Evolutionary conservation across 1,140 invertebrate genomes (phyloP).

Genomic region (Aphelinus certus): DNA sequence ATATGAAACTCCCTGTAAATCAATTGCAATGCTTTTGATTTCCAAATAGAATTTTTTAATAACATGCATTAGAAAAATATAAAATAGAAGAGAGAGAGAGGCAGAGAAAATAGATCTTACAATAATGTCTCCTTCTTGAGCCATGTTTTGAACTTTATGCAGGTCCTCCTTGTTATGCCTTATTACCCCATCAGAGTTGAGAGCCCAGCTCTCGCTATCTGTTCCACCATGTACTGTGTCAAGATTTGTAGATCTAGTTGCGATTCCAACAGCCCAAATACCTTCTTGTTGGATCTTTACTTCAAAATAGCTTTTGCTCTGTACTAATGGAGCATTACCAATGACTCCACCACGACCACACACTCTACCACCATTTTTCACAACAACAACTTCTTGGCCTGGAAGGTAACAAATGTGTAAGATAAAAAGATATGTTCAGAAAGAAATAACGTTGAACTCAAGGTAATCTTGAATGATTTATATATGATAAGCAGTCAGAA

Average conservation of each 20-base stretch:
- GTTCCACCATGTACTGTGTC: constrained; percentile 83
- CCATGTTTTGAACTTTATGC: constrained; percentile 74
- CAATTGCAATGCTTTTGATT: constrained; percentile 13
- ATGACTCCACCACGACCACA: constrained; percentile 95
- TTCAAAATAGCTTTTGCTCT: constrained; percentile 99
- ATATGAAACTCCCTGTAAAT: constrained; percentile 84
- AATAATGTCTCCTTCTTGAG: constrained; percentile 94
- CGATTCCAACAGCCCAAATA: constrained; percentile 94
- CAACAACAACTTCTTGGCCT: constrained; percentile 98
- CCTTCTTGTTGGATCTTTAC: constrained; percentile 96
- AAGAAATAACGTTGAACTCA: not conserved
- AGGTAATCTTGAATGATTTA: constrained; percentile 14
- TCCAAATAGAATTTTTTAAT: constrained; percentile 18
- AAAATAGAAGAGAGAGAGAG: too few species aligned
- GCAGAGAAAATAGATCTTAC: constrained; percentile 63
- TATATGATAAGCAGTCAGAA: constrained; percentile 4
- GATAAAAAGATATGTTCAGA: constrained; percentile 6
- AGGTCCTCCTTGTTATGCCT: constrained; percentile 85
- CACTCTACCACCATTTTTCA: constrained; percentile 94
- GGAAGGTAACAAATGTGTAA: constrained; percentile 45
- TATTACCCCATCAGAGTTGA: constrained; percentile 89
- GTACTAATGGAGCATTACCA: constrained; percentile 91
- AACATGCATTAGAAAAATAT: too few species aligned
- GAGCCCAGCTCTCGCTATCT: constrained; percentile 92
- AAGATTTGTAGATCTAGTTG: constrained; percentile 86